Percentiles rank a stretch among this genome's conserved stretches.
phyloP scores from a whole-genome alignment of 2,797 vertebrate genomes.

The Meriones psammophilus region DNA sequence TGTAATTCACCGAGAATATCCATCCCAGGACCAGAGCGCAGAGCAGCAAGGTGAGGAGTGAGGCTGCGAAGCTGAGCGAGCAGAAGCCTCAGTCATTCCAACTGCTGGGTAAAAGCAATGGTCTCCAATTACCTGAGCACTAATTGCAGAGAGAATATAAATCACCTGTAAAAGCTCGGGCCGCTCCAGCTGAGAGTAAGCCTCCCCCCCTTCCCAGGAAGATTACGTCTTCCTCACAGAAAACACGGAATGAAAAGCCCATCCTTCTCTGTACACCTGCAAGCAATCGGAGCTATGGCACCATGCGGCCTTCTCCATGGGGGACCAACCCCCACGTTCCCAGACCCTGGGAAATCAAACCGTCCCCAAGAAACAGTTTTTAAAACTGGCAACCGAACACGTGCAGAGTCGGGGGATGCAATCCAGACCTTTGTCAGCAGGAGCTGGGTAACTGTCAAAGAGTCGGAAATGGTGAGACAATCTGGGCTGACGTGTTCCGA shows the following conservation, averaged over 20 bases:
- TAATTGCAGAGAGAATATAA: constrained; percentile 68
- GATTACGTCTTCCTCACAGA: neutral
- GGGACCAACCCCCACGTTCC: rapidly evolving
- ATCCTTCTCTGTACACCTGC: constrained; percentile 66
- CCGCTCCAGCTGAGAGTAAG: constrained; percentile 46
- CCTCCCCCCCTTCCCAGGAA: constrained; percentile 15
- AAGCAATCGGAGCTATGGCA: neutral
- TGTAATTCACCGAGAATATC: constrained; percentile 65
- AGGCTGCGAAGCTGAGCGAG: neutral
- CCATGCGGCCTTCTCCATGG: neutral
- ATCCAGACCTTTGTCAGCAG: neutral
- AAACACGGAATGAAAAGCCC: neutral
- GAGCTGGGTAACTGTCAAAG: neutral
- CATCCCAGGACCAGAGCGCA: constrained; percentile 40
- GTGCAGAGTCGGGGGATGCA: neutral
- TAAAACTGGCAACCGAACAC: neutral
- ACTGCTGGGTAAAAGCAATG: constrained; percentile 70
- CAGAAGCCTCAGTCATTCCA: constrained; percentile 31
- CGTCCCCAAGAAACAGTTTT: neutral
- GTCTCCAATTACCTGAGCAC: constrained; percentile 72
- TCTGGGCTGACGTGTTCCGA: constrained; percentile 45
- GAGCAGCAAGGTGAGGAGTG: constrained; percentile 16
- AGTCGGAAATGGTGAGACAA: constrained; percentile 1
- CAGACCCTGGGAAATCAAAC: neutral
- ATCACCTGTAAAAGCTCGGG: constrained; percentile 69